Percentiles rank a stretch among this genome's conserved stretches.
Conservation (phyloP, 2,888 invertebrate species). For the Drosophila mettleri region DNA sequence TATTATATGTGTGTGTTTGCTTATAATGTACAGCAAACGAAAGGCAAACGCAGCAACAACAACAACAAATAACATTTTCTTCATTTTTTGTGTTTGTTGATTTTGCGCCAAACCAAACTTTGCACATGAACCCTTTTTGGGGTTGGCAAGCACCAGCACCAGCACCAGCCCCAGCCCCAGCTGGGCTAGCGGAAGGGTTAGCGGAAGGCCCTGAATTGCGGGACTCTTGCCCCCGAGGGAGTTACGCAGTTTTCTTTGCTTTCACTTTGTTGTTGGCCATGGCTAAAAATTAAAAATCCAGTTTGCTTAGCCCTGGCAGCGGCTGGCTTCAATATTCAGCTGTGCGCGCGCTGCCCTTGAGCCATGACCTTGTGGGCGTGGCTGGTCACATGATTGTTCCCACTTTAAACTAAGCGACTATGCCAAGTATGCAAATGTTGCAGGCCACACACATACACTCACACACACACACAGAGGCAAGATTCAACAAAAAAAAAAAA, state of each 20-base stretch:
- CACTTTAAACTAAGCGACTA: constrained; percentile 45
- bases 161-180: neutral
- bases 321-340: constrained; percentile 9
- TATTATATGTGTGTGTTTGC: constrained; percentile 60
- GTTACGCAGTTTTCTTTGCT: constrained; percentile 62
- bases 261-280: constrained; percentile 44
- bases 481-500: no score
- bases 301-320: constrained; percentile 50
- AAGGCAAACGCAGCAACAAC: constrained; percentile 26
- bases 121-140: constrained; percentile 68
- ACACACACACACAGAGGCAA: no score
- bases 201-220: constrained; percentile 4
- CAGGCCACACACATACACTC: constrained; percentile 35
- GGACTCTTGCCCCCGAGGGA: constrained; percentile 25
- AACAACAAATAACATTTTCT: constrained; percentile 45
- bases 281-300: constrained; percentile 70
- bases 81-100: constrained; percentile 60
- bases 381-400: constrained; percentile 23
- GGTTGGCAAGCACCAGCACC: neutral
- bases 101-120: constrained; percentile 74
- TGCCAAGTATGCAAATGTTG: constrained; percentile 72
- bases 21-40: constrained; percentile 62
- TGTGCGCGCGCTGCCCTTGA: constrained; percentile 48
- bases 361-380: constrained; percentile 70
- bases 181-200: constrained; percentile 32